Conservation (phyloP, 2,888 invertebrate species). For the Aproaerema taeniolella region DNA sequence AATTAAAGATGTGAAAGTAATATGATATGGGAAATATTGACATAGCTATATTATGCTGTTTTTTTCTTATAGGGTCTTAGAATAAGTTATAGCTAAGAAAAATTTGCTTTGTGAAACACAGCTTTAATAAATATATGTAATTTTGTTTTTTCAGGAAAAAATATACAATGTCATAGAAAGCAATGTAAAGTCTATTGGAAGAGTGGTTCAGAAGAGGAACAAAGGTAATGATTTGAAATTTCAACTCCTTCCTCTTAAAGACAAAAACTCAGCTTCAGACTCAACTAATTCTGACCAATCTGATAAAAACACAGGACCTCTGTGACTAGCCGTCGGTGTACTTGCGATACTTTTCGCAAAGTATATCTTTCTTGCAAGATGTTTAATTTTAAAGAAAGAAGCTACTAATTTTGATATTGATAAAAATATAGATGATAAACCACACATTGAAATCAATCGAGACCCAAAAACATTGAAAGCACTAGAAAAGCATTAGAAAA, state of each 20-base stretch:
- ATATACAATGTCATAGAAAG: conserved; percentile 76
- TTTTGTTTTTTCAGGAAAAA: conserved; percentile 79
- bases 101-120: no score
- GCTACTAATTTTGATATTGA: no score
- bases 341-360: conserved; percentile 42
- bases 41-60: no score
- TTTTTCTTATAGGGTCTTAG: no score
- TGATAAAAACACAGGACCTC: conserved; percentile 42
- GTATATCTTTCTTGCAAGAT: conserved; percentile 46
- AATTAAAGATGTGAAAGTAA: background rate
- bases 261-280: conserved; percentile 33
- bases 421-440: no score
- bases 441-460: no score
- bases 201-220: conserved; percentile 79
- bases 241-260: conserved; percentile 73
- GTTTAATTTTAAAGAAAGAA: conserved; percentile 30
- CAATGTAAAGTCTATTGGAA: conserved; percentile 65
- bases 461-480: no score
- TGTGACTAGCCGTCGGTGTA: conserved; percentile 58
- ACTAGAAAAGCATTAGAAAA: no score
- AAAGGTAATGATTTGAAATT: conserved; percentile 80
- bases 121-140: no score
- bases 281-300: conserved; percentile 25
- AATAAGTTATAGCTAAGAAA: no score
- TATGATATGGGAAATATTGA: background rate